Percentiles rank a stretch among this genome's conserved stretches.
phyloP scores from a whole-genome alignment of 2,888 invertebrate genomes.

The Clusia tigrina region DNA sequence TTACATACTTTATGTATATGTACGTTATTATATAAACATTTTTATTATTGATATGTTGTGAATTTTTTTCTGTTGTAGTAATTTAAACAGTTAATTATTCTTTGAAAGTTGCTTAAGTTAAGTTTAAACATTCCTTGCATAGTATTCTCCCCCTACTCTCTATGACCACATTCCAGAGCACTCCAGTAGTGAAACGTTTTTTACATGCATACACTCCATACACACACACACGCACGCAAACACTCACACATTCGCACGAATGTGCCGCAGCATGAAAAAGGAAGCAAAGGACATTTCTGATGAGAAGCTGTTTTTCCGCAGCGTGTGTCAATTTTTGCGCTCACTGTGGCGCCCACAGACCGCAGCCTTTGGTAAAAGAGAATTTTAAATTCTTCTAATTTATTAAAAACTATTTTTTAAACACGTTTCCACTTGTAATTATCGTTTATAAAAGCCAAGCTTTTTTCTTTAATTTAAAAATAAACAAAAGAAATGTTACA shows the following conservation, averaged over 20 bases:
- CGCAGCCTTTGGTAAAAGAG: no score
- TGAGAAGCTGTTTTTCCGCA: no score
- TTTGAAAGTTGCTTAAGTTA: not conserved
- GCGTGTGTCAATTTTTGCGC: no score
- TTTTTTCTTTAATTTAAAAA: slow-evolving; percentile 21
- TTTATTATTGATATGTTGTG: slow-evolving; percentile 26
- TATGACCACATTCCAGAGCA: not conserved
- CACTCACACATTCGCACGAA: not conserved
- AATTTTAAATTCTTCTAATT: not conserved
- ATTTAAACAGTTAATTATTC: not conserved
- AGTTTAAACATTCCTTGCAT: slow-evolving; percentile 4
- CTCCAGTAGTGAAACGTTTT: not conserved
- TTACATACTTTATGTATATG: slow-evolving; percentile 34
- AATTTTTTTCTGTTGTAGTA: slow-evolving; percentile 18
- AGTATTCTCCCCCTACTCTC: not conserved
- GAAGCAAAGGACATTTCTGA: no score
- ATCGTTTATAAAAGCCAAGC: slow-evolving; percentile 27
- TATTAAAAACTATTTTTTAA: not conserved
- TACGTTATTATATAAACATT: slow-evolving; percentile 31
- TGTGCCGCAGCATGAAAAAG: not conserved
- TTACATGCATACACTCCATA: not conserved
- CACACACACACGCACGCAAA: not conserved
- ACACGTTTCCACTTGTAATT: not conserved
- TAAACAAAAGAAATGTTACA: not conserved
- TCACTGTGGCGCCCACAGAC: no score